Percentiles rank a stretch among this genome's conserved stretches.
Conservation (phyloP, 2,888 invertebrate species). For the Anagyrus pseudococci region DNA sequence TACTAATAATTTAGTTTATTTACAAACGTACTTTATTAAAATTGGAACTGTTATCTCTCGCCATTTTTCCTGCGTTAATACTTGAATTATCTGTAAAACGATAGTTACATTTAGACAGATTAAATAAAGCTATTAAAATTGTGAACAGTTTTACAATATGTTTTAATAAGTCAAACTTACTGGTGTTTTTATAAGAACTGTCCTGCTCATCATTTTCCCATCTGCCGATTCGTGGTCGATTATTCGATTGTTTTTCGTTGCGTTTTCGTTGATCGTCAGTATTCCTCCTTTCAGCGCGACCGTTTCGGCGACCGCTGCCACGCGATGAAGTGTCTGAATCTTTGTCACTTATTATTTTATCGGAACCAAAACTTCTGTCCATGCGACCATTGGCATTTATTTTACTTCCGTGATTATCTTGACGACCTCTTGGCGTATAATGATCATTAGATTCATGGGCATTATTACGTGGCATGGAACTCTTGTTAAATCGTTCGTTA, state of each 20-base stretch:
- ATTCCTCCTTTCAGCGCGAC: slow-evolving; percentile 22
- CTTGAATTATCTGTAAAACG: slow-evolving; percentile 18
- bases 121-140: background rate
- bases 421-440: background rate
- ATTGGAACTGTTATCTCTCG: no score
- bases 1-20: no score
- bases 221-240: slow-evolving; percentile 34
- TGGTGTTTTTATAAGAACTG: slow-evolving; percentile 8
- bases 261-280: slow-evolving; percentile 20
- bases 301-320: slow-evolving; percentile 43
- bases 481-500: slow-evolving; percentile 26
- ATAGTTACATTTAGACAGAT: background rate
- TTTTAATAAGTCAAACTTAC: slow-evolving; percentile 3
- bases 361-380: slow-evolving; percentile 42
- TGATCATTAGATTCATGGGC: slow-evolving; percentile 5
- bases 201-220: slow-evolving; percentile 28
- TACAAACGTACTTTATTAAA: no score
- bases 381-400: slow-evolving; percentile 36
- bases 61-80: background rate
- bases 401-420: slow-evolving; percentile 28
- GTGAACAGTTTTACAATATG: background rate
- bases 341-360: slow-evolving; percentile 50
- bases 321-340: slow-evolving; percentile 50
- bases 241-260: slow-evolving; percentile 1
- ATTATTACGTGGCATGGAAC: slow-evolving; percentile 1